These are phyloP conservation scores for Sarotherodon lohbergeri DNA, from an alignment of 2,113 vertebrate genomes.

Conservation along the genomic window DNA sequence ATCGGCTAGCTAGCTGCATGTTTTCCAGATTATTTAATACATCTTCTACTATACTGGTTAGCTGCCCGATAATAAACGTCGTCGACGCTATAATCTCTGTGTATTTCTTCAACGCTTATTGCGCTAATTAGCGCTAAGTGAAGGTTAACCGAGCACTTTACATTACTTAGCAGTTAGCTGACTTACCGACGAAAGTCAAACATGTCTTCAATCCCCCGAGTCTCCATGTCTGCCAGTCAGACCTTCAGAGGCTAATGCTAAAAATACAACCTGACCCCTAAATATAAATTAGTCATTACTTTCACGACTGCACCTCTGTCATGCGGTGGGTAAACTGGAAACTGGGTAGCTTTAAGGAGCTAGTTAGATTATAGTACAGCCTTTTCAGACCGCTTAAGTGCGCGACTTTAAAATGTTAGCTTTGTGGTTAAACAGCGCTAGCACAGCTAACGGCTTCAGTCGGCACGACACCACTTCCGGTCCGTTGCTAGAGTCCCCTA, in stretches of 20 bases:
- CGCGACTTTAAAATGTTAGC: slow-evolving; percentile 16
- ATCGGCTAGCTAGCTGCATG: not conserved
- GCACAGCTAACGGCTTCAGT: not conserved
- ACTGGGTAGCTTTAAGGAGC: not conserved
- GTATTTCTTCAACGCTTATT: not conserved
- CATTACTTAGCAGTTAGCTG: not conserved
- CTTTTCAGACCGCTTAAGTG: not conserved
- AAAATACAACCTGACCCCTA: slow-evolving; percentile 25
- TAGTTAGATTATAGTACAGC: not conserved
- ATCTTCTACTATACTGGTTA: not conserved
- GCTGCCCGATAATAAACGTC: not conserved
- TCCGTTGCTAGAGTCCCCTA: not conserved
- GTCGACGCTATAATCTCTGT: not conserved
- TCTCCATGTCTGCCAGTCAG: slow-evolving; percentile 68
- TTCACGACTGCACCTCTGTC: not conserved
- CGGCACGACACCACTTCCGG: slow-evolving; percentile 12
- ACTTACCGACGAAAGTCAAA: slow-evolving; percentile 80
- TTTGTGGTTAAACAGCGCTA: not conserved
- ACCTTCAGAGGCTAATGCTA: slow-evolving; percentile 49
- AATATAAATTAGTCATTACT: slow-evolving; percentile 54
- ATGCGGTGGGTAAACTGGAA: not conserved
- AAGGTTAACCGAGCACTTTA: not conserved
- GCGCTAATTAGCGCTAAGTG: not conserved
- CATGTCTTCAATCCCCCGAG: slow-evolving; percentile 73
- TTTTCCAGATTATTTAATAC: not conserved